phyloP scores from a whole-genome alignment of 2,113 vertebrate species.

The mouse (Mus musculus) region DNA sequence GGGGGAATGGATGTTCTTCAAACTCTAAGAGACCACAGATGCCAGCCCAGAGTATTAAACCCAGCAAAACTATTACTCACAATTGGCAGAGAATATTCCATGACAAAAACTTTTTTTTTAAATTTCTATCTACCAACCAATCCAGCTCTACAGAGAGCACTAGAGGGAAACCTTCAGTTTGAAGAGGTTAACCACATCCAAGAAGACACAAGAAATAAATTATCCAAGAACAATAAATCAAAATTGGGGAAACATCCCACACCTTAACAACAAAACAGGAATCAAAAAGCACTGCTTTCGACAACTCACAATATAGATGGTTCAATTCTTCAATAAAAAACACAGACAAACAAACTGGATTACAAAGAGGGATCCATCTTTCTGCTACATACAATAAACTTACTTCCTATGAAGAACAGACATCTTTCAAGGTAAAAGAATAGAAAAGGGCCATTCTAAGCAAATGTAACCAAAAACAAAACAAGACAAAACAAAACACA shows the following conservation, averaged over 20 bases:
- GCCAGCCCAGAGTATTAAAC: neutral
- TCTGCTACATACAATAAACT: neutral
- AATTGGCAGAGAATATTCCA: neutral
- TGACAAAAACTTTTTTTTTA: neutral
- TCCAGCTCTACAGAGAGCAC: neutral
- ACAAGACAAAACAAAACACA: too few species aligned
- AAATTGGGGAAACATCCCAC: neutral
- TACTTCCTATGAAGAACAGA: neutral
- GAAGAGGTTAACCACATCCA: neutral
- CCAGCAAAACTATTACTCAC: neutral
- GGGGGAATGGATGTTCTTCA: neutral
- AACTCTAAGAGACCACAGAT: neutral
- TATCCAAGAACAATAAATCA: neutral
- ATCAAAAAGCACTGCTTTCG: neutral
- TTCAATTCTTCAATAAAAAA: neutral
- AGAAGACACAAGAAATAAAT: neutral
- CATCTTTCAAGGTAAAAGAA: neutral
- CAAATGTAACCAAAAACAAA: neutral
- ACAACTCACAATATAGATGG: neutral
- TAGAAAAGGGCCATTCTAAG: neutral
- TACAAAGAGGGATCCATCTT: neutral
- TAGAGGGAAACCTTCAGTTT: neutral
- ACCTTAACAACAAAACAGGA: neutral
- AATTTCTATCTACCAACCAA: neutral
- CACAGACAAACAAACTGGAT: neutral